These are phyloP conservation scores for Adoxophyes honmai DNA, from an alignment of 1,140 invertebrate genomes.

Conservation along the genomic window DNA sequence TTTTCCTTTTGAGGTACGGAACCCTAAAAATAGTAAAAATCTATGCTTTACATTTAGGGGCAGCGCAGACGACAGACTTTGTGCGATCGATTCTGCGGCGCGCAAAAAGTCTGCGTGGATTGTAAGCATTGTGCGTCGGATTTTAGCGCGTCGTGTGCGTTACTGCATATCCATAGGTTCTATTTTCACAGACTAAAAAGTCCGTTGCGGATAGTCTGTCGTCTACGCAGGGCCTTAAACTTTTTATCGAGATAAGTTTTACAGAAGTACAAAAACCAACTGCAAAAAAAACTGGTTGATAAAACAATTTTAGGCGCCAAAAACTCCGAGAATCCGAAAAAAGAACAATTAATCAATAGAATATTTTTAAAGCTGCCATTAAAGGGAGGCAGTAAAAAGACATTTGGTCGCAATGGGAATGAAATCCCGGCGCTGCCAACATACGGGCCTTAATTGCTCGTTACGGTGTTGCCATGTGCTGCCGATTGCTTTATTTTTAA, in stretches of 20 bases:
- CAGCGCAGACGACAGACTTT: too few species aligned
- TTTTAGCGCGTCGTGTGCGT: too few species aligned
- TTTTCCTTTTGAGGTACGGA: too few species aligned
- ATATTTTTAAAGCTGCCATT: neutral
- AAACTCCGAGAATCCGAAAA: neutral
- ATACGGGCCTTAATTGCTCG: slow-evolving; percentile 5
- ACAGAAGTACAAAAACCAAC: neutral
- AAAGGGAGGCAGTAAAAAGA: neutral
- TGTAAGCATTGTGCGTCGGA: too few species aligned
- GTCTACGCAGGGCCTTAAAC: too few species aligned
- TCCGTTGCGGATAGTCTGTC: too few species aligned
- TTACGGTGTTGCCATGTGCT: neutral
- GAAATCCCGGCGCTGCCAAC: neutral
- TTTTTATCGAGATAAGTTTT: neutral
- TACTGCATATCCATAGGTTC: too few species aligned
- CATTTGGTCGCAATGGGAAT: neutral
- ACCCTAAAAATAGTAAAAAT: too few species aligned
- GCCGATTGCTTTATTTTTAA: slow-evolving; percentile 12
- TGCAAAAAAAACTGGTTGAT: neutral
- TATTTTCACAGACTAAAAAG: too few species aligned
- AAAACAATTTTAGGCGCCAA: neutral
- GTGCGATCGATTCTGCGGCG: too few species aligned
- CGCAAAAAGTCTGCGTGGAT: too few species aligned
- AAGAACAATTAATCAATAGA: neutral
- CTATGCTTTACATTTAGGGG: too few species aligned